These are phyloP conservation scores for Coregonus sp. DNA, from an alignment of 2,797 vertebrate genomes.

Conservation along the genomic window DNA sequence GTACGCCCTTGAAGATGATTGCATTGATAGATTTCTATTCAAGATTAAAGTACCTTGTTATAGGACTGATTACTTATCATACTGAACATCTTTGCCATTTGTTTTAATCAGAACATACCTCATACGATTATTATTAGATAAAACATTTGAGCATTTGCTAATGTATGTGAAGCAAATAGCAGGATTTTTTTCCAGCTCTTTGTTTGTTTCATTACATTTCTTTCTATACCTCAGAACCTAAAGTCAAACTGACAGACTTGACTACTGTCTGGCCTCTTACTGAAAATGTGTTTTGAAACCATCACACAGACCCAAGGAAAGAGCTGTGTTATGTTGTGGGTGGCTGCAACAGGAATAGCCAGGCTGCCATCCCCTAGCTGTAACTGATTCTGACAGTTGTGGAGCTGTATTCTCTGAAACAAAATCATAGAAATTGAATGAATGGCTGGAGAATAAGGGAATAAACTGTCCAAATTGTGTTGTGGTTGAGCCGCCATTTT, in stretches of 20 bases:
- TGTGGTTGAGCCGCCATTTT: conserved; percentile 32
- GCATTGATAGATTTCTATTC: not conserved
- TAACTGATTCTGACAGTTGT: conserved; percentile 60
- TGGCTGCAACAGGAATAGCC: conserved; percentile 7
- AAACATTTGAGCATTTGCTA: too few species aligned
- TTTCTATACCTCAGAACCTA: conserved; percentile 37
- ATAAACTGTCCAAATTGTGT: conserved; percentile 39
- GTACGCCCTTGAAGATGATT: conserved; percentile 21
- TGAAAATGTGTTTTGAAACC: conserved; percentile 49
- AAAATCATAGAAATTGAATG: conserved; percentile 65
- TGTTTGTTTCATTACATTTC: conserved; percentile 45
- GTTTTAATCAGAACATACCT: not conserved
- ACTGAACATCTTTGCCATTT: not conserved
- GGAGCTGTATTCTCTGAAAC: conserved; percentile 52
- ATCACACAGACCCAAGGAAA: conserved; percentile 19
- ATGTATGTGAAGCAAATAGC: too few species aligned
- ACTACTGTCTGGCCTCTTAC: conserved; percentile 35
- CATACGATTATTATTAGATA: too few species aligned
- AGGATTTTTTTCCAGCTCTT: not conserved
- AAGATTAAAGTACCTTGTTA: not conserved
- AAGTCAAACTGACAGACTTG: conserved; percentile 55
- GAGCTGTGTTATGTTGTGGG: not conserved
- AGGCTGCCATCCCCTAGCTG: conserved; percentile 12
- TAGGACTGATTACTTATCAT: too few species aligned
- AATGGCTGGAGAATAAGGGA: conserved; percentile 40